Base-by-base conservation (phyloP, 2,113 vertebrate genomes). In the Ophiodon elongatus region DNA sequence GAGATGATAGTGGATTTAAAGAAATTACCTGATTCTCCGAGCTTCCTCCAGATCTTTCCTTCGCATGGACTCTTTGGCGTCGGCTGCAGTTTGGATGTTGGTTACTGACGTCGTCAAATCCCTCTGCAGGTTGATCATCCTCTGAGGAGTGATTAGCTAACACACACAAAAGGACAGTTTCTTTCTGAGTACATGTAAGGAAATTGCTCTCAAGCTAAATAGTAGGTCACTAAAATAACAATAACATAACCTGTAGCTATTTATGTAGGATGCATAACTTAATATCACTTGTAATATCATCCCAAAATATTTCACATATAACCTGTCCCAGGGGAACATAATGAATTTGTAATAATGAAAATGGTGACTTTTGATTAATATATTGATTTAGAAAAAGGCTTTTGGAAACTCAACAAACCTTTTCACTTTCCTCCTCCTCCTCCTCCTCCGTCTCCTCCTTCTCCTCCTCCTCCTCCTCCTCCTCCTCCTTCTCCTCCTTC, bases 51-150 rank as follows among this genome's bases (percentile, higher is more conserved):
- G 80, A 27, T 95, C 92, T 0, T 80, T 88, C 70, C 96, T 94
- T 82, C 95, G 90, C 62, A 91, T 89, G 0, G 82, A 90, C 68
- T 97, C 96, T 84, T 94, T 94, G 17, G 91, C 85, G 47, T 98
- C 96, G 4, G 90, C 89, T 17, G 94, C 96, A 78, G 96, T 91
- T 89, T 95, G 95, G 84, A 97, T 94, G 73, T 97, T 95, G 39
- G 95, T 97, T 83, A 97, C 94, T 65, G 96, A 57, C 57, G 95
- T 93, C 0, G 77, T 94, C 68, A 96, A 95, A 35, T 96, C 94
- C 9, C 87, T 92, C 74, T 95, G 87, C 66, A 99, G 88, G 41
- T 95, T 94, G 59, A 88, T 68, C 65, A 98, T 73, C 60, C 86
- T 94, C 96, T 97, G 92, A 19, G 74, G 70, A 27, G 11, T 6